These are phyloP conservation scores for Schizotus pectinicornis DNA, from an alignment of 2,888 invertebrate species.

Conservation along the genomic window DNA sequence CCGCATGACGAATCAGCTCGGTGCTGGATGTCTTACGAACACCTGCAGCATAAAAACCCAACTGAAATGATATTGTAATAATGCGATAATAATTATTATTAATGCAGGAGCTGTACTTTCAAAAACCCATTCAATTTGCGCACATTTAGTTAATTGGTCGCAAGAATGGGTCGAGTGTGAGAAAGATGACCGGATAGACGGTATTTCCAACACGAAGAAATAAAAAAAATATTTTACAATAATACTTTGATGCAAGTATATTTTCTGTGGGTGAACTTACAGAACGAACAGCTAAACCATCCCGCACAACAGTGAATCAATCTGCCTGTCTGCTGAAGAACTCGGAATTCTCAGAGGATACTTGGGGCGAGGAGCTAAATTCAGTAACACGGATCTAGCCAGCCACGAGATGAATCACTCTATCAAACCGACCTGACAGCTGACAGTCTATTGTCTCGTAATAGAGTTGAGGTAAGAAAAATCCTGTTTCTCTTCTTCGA, in stretches of 20 bases:
- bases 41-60: slow-evolving; percentile 40
- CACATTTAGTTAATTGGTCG: neutral
- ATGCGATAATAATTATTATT: slow-evolving; percentile 45
- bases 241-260: no score
- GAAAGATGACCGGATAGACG: no score
- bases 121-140: slow-evolving; percentile 12
- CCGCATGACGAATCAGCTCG: slow-evolving; percentile 18
- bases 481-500: neutral
- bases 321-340: slow-evolving; percentile 12
- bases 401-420: slow-evolving; percentile 43
- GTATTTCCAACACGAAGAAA: no score
- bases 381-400: slow-evolving; percentile 32
- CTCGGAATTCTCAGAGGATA: slow-evolving; percentile 24
- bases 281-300: slow-evolving; percentile 5
- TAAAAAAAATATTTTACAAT: no score
- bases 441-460: slow-evolving; percentile 36
- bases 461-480: slow-evolving; percentile 21
- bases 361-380: slow-evolving; percentile 27
- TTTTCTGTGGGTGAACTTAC: no score
- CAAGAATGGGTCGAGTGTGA: no score
- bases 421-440: slow-evolving; percentile 42
- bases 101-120: slow-evolving; percentile 29
- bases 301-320: slow-evolving; percentile 18
- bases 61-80: slow-evolving; percentile 44
- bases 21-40: slow-evolving; percentile 30